Evolutionary conservation across 35 echinoderm and acorn worm genomes (phyloP).

Genomic region (Stichopus chloronotus): DNA sequence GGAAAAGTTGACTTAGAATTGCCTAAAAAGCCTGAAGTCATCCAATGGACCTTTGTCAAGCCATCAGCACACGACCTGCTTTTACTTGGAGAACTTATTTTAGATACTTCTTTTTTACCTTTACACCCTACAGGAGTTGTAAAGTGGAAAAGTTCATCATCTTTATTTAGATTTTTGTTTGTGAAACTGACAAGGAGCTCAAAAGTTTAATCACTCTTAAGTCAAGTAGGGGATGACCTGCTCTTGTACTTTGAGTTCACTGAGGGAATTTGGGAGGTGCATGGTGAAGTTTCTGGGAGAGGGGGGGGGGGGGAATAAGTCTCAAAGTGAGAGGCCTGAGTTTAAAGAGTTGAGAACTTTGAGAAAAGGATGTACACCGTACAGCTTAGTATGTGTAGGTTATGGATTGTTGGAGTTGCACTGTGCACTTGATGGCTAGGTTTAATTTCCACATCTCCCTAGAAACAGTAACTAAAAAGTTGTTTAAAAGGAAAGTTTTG

Average conservation of each 20-base stretch:
- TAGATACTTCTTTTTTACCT: too few species aligned
- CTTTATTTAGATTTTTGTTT: not conserved
- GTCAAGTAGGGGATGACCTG: not conserved
- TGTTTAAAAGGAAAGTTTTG: too few species aligned
- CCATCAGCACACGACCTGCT: not conserved
- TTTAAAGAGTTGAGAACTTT: too few species aligned
- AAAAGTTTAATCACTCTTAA: not conserved
- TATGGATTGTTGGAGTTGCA: too few species aligned
- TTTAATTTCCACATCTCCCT: too few species aligned
- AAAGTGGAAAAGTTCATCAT: not conserved
- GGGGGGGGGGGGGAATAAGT: too few species aligned
- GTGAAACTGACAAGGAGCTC: not conserved
- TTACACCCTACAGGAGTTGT: not conserved
- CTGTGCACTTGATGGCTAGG: too few species aligned
- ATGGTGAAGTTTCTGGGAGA: too few species aligned
- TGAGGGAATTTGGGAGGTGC: not conserved
- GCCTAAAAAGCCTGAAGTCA: not conserved
- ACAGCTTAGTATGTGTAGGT: too few species aligned
- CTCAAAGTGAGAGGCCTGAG: too few species aligned
- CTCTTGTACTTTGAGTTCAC: not conserved
- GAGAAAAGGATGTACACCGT: too few species aligned
- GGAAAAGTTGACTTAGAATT: not conserved
- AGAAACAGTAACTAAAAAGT: too few species aligned
- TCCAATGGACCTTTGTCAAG: not conserved
- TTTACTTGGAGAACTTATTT: not conserved